Conservation (phyloP, 2,888 invertebrate genomes). For the Hydropsyche betteni region DNA sequence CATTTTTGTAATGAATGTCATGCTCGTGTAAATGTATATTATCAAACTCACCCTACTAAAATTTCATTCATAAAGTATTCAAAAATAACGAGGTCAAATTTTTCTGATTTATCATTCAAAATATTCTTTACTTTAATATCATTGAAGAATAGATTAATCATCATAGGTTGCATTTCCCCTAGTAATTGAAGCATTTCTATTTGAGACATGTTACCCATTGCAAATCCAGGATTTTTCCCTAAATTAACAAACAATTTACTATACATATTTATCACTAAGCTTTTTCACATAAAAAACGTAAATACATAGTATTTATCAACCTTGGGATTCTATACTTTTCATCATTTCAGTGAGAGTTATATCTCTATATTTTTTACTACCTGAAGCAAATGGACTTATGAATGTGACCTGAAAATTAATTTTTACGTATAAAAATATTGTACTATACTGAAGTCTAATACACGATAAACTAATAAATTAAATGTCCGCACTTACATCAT, state of each 20-base stretch:
- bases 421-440: too few relatives aligned
- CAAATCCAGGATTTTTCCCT: slow-evolving; percentile 36
- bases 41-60: slow-evolving; percentile 38
- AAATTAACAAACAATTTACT: slow-evolving; percentile 11
- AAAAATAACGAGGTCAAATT: slow-evolving; percentile 45
- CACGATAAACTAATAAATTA: not conserved
- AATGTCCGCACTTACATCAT: slow-evolving; percentile 23
- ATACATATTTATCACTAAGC: not conserved
- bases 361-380: slow-evolving; percentile 24
- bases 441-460: not conserved
- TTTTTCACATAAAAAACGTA: not conserved
- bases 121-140: slow-evolving; percentile 35
- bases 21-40: not conserved
- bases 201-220: slow-evolving; percentile 41
- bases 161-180: slow-evolving; percentile 24
- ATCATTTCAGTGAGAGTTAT: slow-evolving; percentile 1
- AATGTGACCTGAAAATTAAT: slow-evolving; percentile 19
- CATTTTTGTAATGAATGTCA: not conserved
- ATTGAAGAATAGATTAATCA: slow-evolving; percentile 27
- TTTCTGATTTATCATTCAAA: slow-evolving; percentile 40
- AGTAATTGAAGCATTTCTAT: slow-evolving; percentile 23
- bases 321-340: not conserved
- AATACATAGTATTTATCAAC: not conserved
- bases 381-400: slow-evolving; percentile 7
- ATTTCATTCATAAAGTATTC: slow-evolving; percentile 48